Evolutionary conservation across 2,797 vertebrate genomes (phyloP).

Genomic region (Peromyscus eremicus): DNA sequence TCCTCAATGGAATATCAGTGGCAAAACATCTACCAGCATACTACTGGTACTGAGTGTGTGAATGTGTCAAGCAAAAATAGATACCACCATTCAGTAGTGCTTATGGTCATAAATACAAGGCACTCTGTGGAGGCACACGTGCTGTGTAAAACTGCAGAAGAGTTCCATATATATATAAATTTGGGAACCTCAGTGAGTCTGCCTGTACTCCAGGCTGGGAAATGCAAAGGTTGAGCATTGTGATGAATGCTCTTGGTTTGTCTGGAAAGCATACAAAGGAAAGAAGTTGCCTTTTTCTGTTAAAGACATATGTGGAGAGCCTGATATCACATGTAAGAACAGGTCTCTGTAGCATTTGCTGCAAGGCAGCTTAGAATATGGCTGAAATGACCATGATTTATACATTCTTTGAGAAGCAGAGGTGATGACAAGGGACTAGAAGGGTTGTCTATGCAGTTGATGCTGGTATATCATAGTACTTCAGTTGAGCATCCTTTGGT

Average conservation of each 20-base stretch:
- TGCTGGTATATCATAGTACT: constrained; percentile 12
- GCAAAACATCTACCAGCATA: constrained; percentile 29
- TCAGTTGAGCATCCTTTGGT: constrained; percentile 29
- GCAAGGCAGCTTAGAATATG: constrained; percentile 1
- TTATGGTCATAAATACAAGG: constrained; percentile 45
- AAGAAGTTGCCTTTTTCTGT: constrained; percentile 12
- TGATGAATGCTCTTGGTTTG: constrained; percentile 24
- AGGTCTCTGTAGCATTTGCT: neutral
- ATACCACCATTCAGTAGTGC: constrained; percentile 37
- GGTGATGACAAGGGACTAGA: constrained; percentile 11
- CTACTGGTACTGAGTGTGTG: neutral
- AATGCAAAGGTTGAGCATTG: constrained; percentile 31
- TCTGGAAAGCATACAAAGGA: constrained; percentile 22
- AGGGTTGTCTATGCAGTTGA: constrained; percentile 33
- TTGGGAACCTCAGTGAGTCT: neutral
- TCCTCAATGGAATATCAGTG: neutral
- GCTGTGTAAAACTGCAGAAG: constrained; percentile 34
- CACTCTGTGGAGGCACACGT: neutral
- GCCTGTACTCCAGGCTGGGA: constrained; percentile 43
- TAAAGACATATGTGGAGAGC: constrained; percentile 37
- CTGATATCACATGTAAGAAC: neutral
- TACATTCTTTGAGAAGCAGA: constrained; percentile 43
- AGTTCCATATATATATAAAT: neutral
- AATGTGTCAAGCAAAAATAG: constrained; percentile 55
- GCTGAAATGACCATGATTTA: constrained; percentile 58